These are phyloP conservation scores for Melanargia galathea DNA, from an alignment of 2,888 invertebrate species.

Conservation along the genomic window DNA sequence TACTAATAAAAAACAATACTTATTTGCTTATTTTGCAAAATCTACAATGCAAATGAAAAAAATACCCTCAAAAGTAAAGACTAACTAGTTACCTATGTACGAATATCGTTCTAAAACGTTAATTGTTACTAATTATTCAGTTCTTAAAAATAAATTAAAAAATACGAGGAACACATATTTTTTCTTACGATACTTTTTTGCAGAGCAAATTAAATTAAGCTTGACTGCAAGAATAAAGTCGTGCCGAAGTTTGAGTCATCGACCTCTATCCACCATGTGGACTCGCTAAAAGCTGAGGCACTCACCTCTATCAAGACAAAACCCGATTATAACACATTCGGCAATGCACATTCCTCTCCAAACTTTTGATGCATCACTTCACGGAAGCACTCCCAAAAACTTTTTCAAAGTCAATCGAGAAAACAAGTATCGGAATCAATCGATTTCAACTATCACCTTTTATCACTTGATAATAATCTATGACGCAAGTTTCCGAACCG, in stretches of 20 bases:
- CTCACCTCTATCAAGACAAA: conserved; percentile 70
- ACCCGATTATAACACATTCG: conserved; percentile 63
- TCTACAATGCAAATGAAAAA: too few species aligned
- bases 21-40: too few species aligned
- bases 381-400: conserved; percentile 47
- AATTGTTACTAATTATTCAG: too few species aligned
- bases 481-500: conserved; percentile 32
- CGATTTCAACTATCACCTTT: conserved; percentile 61
- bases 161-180: background rate
- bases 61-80: too few species aligned
- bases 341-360: conserved; percentile 55
- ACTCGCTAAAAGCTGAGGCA: conserved; percentile 51
- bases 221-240: conserved; percentile 15
- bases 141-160: background rate
- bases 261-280: conserved; percentile 49
- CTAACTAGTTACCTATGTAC: too few species aligned
- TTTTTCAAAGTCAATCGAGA: conserved; percentile 44
- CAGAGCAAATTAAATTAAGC: conserved; percentile 1
- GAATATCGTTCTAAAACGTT: too few species aligned
- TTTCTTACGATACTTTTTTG: background rate
- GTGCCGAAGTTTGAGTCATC: conserved; percentile 50
- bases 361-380: conserved; percentile 69
- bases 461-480: conserved; percentile 45
- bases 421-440: conserved; percentile 59
- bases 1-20: too few species aligned